A percentile compares a stretch with the other conserved stretches of the same genome.
Conservation (phyloP, 2,113 vertebrate species). For the Macquaria ambigua region DNA sequence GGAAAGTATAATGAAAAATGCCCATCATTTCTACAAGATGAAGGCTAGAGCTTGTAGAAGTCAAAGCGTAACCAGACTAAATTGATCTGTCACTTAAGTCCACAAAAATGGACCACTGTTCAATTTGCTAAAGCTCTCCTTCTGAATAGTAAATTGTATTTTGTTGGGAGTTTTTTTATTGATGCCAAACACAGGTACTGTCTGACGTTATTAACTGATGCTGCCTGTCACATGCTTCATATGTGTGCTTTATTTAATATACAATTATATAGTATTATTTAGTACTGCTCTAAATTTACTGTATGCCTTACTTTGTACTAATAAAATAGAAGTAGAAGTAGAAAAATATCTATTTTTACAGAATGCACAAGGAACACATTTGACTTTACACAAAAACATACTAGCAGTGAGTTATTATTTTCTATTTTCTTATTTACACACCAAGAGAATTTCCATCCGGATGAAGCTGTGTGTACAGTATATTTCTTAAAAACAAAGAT, state of each 20-base stretch:
- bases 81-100: slow-evolving; percentile 24
- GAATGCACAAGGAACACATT: neutral
- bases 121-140: neutral
- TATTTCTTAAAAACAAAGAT: slow-evolving; percentile 41
- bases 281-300: neutral
- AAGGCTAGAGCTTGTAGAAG: slow-evolving; percentile 26
- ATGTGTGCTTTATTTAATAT: neutral
- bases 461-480: neutral
- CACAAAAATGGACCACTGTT: neutral
- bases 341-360: neutral
- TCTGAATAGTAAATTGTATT: slow-evolving; percentile 3
- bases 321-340: too few species aligned
- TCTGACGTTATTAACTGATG: neutral
- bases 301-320: neutral
- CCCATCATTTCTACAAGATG: slow-evolving; percentile 31
- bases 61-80: slow-evolving; percentile 26
- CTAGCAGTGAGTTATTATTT: neutral
- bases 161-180: neutral
- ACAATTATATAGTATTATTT: neutral
- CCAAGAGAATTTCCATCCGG: neutral
- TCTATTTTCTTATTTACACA: neutral
- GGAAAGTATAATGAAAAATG: slow-evolving; percentile 42
- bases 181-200: neutral
- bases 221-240: neutral
- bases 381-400: neutral